These are phyloP conservation scores for Subacronicta megacephala DNA, from an alignment of 2,888 invertebrate genomes.

Conservation along the genomic window DNA sequence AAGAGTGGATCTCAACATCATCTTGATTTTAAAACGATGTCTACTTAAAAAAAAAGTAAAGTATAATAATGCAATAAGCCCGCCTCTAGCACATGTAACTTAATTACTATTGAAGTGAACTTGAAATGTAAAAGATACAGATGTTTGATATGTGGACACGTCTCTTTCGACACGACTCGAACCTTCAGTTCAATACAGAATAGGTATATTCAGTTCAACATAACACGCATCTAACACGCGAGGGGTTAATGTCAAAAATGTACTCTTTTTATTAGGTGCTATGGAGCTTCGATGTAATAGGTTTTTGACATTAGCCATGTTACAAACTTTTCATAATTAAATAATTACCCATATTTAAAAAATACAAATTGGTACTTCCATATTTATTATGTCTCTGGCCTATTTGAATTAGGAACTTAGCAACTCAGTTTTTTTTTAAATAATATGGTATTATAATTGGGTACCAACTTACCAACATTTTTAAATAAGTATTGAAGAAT, in stretches of 20 bases:
- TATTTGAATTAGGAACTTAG: background rate
- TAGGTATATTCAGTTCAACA: too few species aligned
- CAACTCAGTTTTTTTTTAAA: background rate
- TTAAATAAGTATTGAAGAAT: too few species aligned
- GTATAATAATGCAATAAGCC: constrained; percentile 10
- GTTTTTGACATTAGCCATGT: too few species aligned
- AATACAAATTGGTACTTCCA: background rate
- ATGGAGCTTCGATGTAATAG: too few species aligned
- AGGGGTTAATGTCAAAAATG: too few species aligned
- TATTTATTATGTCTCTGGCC: background rate
- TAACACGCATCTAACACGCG: too few species aligned
- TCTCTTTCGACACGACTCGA: constrained; percentile 21
- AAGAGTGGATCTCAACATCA: too few species aligned
- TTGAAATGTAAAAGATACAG: constrained; percentile 43
- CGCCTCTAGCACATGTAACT: constrained; percentile 27
- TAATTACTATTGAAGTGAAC: constrained; percentile 55
- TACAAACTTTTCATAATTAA: too few species aligned
- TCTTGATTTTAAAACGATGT: too few species aligned
- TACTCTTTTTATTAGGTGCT: too few species aligned
- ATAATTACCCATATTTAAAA: background rate
- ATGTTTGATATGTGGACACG: constrained; percentile 55
- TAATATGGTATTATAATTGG: too few species aligned
- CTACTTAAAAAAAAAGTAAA: background rate
- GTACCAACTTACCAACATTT: background rate
- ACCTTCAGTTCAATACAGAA: background rate